These are phyloP conservation scores for Agrotis exclamationis DNA, from an alignment of 2,888 invertebrate species.

Conservation along the genomic window DNA sequence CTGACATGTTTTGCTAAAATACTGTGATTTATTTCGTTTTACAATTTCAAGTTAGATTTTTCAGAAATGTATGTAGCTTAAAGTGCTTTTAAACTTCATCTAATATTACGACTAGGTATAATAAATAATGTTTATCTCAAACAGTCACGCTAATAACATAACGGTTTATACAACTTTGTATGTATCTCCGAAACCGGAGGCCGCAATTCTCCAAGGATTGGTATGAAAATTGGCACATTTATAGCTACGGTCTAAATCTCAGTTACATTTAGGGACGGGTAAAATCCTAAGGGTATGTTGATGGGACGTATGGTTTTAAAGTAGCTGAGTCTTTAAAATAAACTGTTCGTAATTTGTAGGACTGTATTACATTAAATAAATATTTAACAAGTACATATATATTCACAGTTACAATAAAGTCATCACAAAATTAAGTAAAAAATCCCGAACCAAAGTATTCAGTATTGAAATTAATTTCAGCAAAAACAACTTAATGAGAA, in stretches of 20 bases:
- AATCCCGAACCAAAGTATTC: conserved; percentile 1
- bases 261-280: conserved; percentile 60
- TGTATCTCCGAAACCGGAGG: conserved; percentile 36
- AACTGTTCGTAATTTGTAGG: background rate
- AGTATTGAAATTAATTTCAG: conserved; percentile 22
- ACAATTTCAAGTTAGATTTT: conserved; percentile 37
- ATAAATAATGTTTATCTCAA: conserved; percentile 27
- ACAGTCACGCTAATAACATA: conserved; percentile 24
- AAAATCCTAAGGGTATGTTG: conserved; percentile 55
- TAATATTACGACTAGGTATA: background rate
- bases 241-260: conserved; percentile 59
- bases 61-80: conserved; percentile 15
- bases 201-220: conserved; percentile 59
- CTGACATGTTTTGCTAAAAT: conserved; percentile 73
- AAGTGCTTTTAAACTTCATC: background rate
- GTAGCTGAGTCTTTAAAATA: conserved; percentile 15
- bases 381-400: background rate
- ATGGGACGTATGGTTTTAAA: conserved; percentile 49
- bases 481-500: conserved; percentile 46
- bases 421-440: conserved; percentile 11
- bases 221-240: conserved; percentile 66
- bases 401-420: background rate
- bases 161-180: conserved; percentile 16
- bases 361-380: background rate
- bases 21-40: conserved; percentile 76